Base-by-base conservation (phyloP, 2,113 vertebrate species). In the Mohoua ochrocephala region DNA sequence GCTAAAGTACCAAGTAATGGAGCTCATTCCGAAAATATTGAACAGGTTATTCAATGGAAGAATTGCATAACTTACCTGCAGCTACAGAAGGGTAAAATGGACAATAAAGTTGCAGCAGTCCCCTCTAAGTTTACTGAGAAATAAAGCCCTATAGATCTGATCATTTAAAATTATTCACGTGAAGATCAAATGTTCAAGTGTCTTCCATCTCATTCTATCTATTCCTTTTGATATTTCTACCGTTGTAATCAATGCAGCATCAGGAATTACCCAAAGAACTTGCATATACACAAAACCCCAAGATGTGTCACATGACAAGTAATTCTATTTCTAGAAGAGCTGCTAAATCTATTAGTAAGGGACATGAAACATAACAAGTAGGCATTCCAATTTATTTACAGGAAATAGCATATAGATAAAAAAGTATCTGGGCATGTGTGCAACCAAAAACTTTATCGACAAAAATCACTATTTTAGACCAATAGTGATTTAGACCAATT, bases 41-140 rank as follows among this genome's bases (percentile, higher is more conserved):
- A 91, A 75, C 31, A 64, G 30, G 23, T 65, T 71, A 93, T 64
- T 74, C 39, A 78, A 52, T 21, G 13, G 41, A 92, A 91, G 24
- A 94, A 82, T 7, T 17, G 23, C 56, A 27, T 49, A 83, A 97
- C 94, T 97, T 96, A 96, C 96, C 92, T 94, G 92, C 50, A 91
- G 57, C 56, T 95, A 95, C 13, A 77, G 45, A 88, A 89, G 65
- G 22, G 37, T 56, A 78, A 54, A 61, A 88, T 6, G 16, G 21
- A 39, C 44, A 74, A 59, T 7, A 54, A 41, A 91, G 33, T 54
- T 91, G 68, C 23, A 86, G 30, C 35, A 74, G 45, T n/a, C 8
- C 33, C 63, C 82, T 63, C 30, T 20, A 87, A 52, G 16, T 50
- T 77, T 67, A 77, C 59, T 79, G 35, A 37, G 41, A 89, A 89